phyloP scores from a whole-genome alignment of 2,797 vertebrate genomes.

The Centroberyx gerrardi region DNA sequence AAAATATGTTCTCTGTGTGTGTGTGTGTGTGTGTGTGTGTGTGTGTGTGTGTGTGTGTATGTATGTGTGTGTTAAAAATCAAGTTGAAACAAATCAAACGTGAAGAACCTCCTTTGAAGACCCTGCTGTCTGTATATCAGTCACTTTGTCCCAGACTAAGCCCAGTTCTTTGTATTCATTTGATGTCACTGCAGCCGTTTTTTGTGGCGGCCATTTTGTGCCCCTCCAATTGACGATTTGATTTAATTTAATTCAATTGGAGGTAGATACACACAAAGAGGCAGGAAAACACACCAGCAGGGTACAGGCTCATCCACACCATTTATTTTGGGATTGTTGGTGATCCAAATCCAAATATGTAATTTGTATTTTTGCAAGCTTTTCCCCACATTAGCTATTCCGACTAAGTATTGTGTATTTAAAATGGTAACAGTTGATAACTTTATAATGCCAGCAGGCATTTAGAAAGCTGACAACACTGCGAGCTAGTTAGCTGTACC shows the following conservation, averaged over 20 bases:
- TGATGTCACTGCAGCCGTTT: neutral
- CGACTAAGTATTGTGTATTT: neutral
- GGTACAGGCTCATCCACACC: too few species aligned
- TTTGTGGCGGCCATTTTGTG: conserved; percentile 35
- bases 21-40: conserved; percentile 12
- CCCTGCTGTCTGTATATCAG: conserved; percentile 23
- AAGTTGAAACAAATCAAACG: conserved; percentile 61
- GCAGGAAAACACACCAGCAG: neutral
- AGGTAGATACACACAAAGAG: neutral
- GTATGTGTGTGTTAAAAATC: conserved; percentile 26
- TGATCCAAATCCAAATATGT: neutral
- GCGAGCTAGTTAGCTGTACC: neutral
- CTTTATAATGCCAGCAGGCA: neutral
- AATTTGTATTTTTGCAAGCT: neutral
- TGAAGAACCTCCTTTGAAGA: conserved; percentile 69
- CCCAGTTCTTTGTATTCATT: neutral
- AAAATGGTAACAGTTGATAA: neutral
- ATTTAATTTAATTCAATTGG: neutral
- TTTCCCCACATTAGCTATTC: neutral
- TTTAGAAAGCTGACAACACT: neutral
- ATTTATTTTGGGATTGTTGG: too few species aligned
- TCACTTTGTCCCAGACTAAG: conserved; percentile 45
- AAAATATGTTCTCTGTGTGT: conserved; percentile 60
- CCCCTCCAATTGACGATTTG: conserved; percentile 22
- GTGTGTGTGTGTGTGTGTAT: conserved; percentile 13